Evolutionary conservation across 2,888 invertebrate species (phyloP).

Genomic region (Kryphioiulus occultus): DNA sequence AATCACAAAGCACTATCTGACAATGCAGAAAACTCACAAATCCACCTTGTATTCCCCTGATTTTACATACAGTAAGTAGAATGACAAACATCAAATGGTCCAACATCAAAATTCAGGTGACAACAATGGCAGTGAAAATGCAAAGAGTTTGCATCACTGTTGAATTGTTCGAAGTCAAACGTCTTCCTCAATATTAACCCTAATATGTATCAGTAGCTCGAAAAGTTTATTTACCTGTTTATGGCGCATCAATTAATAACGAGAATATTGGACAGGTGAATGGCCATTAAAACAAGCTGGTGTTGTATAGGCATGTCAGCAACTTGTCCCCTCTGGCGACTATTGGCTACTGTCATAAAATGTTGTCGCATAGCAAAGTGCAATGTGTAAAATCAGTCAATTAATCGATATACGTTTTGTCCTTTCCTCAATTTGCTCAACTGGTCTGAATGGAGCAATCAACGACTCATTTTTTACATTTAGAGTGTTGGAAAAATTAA

Average conservation of each 20-base stretch:
- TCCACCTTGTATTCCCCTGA: neutral
- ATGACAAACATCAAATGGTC: neutral
- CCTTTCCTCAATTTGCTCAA: too few relatives aligned
- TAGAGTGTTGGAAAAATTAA: too few relatives aligned
- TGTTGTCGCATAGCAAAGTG: neutral
- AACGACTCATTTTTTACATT: too few relatives aligned
- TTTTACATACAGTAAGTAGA: neutral
- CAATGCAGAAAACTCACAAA: neutral
- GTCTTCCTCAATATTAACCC: neutral
- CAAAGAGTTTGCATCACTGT: neutral
- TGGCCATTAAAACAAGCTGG: neutral
- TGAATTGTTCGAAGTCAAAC: neutral
- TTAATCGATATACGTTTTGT: too few relatives aligned
- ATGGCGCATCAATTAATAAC: neutral
- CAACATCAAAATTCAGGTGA: neutral
- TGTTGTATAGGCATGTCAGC: neutral
- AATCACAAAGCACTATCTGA: neutral
- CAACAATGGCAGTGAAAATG: neutral
- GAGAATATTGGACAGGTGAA: conserved; percentile 9
- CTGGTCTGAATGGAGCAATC: too few relatives aligned
- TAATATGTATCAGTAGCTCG: neutral
- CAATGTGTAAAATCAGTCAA: neutral
- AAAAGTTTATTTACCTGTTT: conserved; percentile 20
- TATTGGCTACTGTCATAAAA: neutral
- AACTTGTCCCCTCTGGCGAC: neutral